Base-by-base conservation (phyloP, 2,113 vertebrate genomes). In the Polypterus senegalus region DNA sequence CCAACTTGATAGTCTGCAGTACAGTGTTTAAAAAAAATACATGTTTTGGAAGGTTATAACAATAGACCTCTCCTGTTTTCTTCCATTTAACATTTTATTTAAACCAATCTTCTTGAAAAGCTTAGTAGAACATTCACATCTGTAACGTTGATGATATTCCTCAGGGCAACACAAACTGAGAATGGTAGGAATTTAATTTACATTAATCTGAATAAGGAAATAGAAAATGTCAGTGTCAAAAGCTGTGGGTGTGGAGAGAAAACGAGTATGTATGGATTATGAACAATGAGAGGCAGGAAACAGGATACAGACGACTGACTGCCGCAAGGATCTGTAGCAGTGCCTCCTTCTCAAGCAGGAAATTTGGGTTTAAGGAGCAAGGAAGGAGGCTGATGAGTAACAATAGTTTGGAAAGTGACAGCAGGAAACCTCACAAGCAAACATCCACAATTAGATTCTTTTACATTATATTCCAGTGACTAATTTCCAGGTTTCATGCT, bases 281-380 rank as follows among this genome's bases (percentile, higher is more conserved):
- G 66, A 81, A 78, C 73, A 84, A 86, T 78, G 65, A 62, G 70
- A 74, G 58, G 54, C 62, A 69, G 70, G 73, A 82, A 84, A 73
- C 67, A 79, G 66, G 74, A 74, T 11, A 3, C 67, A 70, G 73
- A 73, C 81, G 69, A 78, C 54, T 68, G 72, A 60, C 8, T 6
- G 4, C 65, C 73, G 67, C 74, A 65, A 72, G 62, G 61, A 63
- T 60, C 60, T 72, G 46, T 48, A 69, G 60, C 48, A 4, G 7
- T 54, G 65, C 49, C 5, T 48, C 79, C 74, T 74, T 82, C 80
- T 75, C 70, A 58, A 57, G 67, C 57, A 76, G 69, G 63, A 77
- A 77, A 74, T 58, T 5, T 65, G 45, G 27, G 27, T 27, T 70
- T 69, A 73, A 65, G 53, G 70, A 70, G 64, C n/a, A 9, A 74